These are phyloP conservation scores for Apamea sordens DNA, from an alignment of 2,888 invertebrate genomes.

Conservation along the genomic window DNA sequence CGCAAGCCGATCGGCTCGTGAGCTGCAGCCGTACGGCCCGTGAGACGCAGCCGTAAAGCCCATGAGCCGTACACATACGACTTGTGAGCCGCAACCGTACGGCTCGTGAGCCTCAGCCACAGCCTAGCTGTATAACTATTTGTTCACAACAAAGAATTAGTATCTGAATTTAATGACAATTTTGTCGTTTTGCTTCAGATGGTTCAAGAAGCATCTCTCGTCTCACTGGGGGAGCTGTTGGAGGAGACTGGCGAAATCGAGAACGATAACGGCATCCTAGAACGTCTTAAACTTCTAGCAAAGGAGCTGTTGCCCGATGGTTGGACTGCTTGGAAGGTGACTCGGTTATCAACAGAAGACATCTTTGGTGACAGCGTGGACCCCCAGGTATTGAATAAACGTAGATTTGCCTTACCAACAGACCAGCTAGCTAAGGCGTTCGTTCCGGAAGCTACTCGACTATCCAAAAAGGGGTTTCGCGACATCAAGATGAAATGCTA, in stretches of 20 bases:
- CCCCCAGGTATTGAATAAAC: conserved; percentile 42
- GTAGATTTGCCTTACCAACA: conserved; percentile 48
- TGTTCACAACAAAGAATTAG: no score
- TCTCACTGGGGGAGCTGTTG: conserved; percentile 22
- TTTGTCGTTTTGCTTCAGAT: conserved; percentile 26
- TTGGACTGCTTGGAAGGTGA: conserved; percentile 42
- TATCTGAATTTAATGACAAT: conserved; percentile 11
- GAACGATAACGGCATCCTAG: conserved; percentile 9
- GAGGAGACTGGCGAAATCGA: conserved; percentile 15
- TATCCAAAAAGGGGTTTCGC: conserved; percentile 44
- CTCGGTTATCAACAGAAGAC: conserved; percentile 23
- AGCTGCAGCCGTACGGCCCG: no score
- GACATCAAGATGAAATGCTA: conserved; percentile 27
- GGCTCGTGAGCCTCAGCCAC: not conserved
- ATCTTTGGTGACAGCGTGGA: conserved; percentile 35
- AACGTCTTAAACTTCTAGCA: conserved; percentile 24
- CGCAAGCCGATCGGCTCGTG: no score
- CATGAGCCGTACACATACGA: not conserved
- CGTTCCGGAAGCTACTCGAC: conserved; percentile 36
- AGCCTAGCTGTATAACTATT: no score
- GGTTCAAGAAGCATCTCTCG: conserved; percentile 20
- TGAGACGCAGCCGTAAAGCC: not conserved
- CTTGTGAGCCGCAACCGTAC: conserved; percentile 5
- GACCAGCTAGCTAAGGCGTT: conserved; percentile 40
- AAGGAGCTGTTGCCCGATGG: conserved; percentile 32